These are phyloP conservation scores for Alethe castanea DNA, from an alignment of 2,113 vertebrate species.

Conservation along the genomic window DNA sequence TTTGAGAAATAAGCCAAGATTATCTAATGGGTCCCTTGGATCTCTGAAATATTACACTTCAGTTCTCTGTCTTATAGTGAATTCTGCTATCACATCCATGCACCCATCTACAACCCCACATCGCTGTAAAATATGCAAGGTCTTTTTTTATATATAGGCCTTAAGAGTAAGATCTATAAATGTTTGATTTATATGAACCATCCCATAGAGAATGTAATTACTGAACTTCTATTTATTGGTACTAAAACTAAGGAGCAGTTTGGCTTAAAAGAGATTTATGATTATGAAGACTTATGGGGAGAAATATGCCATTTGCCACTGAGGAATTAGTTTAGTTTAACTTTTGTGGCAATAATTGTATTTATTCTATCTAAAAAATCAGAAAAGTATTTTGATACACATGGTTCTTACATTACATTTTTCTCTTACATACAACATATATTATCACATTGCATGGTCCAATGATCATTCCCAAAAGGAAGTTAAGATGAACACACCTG, in stretches of 20 bases:
- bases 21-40: conserved; percentile 14
- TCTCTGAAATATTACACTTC: not conserved
- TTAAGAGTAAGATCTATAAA: not conserved
- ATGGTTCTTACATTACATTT: not conserved
- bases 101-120: not conserved
- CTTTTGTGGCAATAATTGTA: not conserved
- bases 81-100: not conserved
- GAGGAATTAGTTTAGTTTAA: not conserved
- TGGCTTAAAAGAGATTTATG: not conserved
- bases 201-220: not conserved
- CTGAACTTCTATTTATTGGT: not conserved
- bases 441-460: not conserved
- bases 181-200: not conserved
- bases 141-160: not conserved
- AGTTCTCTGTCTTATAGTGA: not conserved
- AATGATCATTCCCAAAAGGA: not conserved
- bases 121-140: not conserved
- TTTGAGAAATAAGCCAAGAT: conserved; percentile 2
- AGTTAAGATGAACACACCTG: not conserved
- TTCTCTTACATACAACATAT: not conserved
- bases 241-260: not conserved
- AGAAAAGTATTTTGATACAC: not conserved
- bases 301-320: not conserved
- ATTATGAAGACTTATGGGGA: not conserved
- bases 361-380: not conserved